Conservation (phyloP, 2,797 vertebrate species). For the Coccyzus lansbergi region DNA sequence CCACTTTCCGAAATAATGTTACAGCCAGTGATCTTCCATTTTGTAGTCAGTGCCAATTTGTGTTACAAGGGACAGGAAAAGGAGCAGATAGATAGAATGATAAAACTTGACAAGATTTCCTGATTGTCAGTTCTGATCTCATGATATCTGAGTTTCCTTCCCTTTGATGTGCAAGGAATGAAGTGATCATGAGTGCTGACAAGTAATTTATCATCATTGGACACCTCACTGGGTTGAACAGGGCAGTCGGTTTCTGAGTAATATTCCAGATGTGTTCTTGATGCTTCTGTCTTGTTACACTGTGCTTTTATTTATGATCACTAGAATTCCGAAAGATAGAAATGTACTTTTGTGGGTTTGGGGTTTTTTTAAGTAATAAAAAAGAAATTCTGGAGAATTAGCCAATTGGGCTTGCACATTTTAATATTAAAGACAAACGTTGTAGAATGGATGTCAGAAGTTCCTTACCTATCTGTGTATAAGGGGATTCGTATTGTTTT, state of each 20-base stretch:
- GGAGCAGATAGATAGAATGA: neutral
- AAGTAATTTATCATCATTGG: neutral
- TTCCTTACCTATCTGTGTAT: neutral
- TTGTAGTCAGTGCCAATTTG: neutral
- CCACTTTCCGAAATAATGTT: neutral
- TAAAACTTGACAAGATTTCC: neutral
- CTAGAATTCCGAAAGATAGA: neutral
- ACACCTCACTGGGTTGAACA: neutral
- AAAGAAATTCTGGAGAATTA: neutral
- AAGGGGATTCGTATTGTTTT: neutral
- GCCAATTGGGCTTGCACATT: neutral
- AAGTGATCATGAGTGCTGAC: neutral
- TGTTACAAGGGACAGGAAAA: neutral
- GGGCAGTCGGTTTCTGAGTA: neutral
- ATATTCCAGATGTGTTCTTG: neutral
- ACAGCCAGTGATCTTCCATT: neutral
- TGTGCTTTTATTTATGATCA: neutral
- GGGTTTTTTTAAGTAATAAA: neutral
- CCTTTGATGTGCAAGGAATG: neutral
- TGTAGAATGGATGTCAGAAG: neutral
- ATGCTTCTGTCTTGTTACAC: neutral
- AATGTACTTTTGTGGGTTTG: neutral
- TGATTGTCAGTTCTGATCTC: neutral
- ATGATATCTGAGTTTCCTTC: neutral
- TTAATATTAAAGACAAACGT: neutral